Evolutionary conservation across 2,113 vertebrate species (phyloP).

Genomic region (Agapornis roseicollis): DNA sequence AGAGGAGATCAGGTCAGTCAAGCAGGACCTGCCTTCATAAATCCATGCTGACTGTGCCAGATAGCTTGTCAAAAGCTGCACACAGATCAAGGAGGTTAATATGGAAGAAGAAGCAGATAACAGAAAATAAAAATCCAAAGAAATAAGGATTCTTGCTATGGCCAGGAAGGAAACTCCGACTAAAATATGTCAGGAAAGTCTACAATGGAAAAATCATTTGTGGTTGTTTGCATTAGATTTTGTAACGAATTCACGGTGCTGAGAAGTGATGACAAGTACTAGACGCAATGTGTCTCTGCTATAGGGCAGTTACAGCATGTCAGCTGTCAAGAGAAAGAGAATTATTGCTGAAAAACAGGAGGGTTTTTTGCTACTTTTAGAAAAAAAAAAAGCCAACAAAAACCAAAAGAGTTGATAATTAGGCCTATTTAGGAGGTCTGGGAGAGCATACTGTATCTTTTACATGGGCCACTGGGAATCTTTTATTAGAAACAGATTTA

Average conservation of each 20-base stretch:
- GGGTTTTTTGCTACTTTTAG: not conserved
- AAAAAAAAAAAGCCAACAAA: not conserved
- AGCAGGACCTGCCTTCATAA: not conserved
- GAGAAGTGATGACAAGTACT: not conserved
- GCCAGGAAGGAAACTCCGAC: not conserved
- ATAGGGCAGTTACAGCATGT: not conserved
- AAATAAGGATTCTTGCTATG: not conserved
- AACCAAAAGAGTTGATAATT: not conserved
- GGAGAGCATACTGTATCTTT: not conserved
- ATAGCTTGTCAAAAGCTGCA: not conserved
- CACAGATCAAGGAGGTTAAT: not conserved
- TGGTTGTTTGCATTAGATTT: not conserved
- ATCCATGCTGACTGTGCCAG: not conserved
- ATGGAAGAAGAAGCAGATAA: not conserved
- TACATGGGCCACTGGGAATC: not conserved
- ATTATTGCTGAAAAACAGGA: not conserved
- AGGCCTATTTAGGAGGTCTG: not conserved
- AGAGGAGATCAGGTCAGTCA: not conserved
- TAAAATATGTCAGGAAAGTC: not conserved
- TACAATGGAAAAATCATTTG: not conserved
- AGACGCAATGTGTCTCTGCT: not conserved
- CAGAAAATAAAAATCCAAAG: not conserved
- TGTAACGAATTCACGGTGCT: not conserved
- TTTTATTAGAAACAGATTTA: constrained; percentile 9
- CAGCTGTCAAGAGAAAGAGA: not conserved